Evolutionary conservation across 2,888 invertebrate species (phyloP).

Genomic region (Spodoptera littoralis): DNA sequence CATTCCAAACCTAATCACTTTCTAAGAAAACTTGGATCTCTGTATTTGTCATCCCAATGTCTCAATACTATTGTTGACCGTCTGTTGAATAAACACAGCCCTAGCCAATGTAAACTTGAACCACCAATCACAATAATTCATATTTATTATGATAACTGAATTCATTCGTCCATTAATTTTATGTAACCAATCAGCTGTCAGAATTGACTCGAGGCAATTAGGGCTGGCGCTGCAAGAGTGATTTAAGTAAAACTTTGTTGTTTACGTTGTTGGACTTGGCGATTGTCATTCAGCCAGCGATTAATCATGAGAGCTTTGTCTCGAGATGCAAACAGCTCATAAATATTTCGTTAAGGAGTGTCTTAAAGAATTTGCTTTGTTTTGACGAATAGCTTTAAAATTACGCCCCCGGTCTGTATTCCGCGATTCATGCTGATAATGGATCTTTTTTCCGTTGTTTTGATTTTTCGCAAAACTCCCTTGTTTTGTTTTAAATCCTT

Average conservation of each 20-base stretch:
- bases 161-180: conserved; percentile 47
- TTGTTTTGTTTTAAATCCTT: no score
- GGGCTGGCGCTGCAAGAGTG: conserved; percentile 68
- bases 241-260: conserved; percentile 78
- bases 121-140: conserved; percentile 1
- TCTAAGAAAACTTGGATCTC: no score
- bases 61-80: not conserved
- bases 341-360: conserved; percentile 68
- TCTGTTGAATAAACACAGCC: not conserved
- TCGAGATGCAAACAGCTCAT: conserved; percentile 71
- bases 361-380: conserved; percentile 39
- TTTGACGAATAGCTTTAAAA: conserved; percentile 14
- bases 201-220: conserved; percentile 77
- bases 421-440: not conserved
- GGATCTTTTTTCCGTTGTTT: no score
- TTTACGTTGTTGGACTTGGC: conserved; percentile 68
- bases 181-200: conserved; percentile 73
- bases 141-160: conserved; percentile 29
- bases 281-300: conserved; percentile 70
- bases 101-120: not conserved
- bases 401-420: not conserved
- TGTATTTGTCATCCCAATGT: no score
- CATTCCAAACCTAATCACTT: no score
- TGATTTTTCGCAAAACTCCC: no score
- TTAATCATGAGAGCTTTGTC: conserved; percentile 76